Evolutionary conservation across 2,888 invertebrate genomes (phyloP).

Genomic region (Myopa tessellatipennis): DNA sequence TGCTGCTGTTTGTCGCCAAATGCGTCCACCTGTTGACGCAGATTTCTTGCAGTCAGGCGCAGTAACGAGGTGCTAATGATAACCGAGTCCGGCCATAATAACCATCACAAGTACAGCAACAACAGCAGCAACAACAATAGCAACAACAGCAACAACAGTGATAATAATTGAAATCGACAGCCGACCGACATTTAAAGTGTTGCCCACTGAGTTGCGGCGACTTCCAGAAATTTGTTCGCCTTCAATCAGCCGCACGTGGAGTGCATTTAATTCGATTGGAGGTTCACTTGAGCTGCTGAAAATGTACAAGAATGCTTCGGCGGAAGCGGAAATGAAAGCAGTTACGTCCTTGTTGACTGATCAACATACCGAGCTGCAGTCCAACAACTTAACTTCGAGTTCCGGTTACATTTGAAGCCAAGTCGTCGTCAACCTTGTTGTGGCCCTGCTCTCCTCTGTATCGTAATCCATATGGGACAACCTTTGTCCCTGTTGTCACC

Average conservation of each 20-base stretch:
- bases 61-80: constrained; percentile 25
- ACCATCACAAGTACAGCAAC: background rate
- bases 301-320: constrained; percentile 16
- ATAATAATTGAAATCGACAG: constrained; percentile 9
- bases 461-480: background rate
- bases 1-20: constrained; percentile 11
- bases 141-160: constrained; percentile 7
- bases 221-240: background rate
- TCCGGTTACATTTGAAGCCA: constrained; percentile 16
- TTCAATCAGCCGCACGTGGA: background rate
- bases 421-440: background rate
- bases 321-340: constrained; percentile 26
- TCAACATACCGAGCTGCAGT: constrained; percentile 23
- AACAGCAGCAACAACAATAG: background rate
- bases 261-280: background rate
- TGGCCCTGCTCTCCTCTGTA: background rate
- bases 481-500: background rate
- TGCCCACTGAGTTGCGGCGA: background rate
- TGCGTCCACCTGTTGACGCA: constrained; percentile 17
- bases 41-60: background rate
- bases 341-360: constrained; percentile 19
- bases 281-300: background rate
- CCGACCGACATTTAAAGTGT: background rate
- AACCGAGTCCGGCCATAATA: background rate
- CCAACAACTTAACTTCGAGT: constrained; percentile 27